Evolutionary conservation across 2,113 vertebrate genomes (phyloP).

Genomic region (Hipposideros armiger): DNA sequence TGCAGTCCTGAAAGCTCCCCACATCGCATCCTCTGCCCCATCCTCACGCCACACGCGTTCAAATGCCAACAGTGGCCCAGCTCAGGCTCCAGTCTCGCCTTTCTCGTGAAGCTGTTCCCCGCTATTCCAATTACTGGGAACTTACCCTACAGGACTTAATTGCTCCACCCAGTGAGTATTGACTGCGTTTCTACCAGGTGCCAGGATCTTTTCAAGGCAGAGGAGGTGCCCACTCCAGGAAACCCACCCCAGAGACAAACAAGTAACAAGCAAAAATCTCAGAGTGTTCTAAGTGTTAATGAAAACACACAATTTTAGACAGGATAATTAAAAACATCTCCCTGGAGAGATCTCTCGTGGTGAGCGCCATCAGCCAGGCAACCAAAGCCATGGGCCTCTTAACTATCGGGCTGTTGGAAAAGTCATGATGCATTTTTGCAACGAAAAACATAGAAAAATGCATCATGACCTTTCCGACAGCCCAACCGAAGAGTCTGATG

Average conservation of each 20-base stretch:
- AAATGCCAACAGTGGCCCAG: rapidly evolving
- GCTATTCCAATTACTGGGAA: rapidly evolving
- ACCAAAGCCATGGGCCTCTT: rapidly evolving
- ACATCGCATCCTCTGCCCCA: rapidly evolving
- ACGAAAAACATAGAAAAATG: too few relatives aligned
- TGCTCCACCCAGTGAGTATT: rapidly evolving
- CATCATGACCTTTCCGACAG: too few relatives aligned
- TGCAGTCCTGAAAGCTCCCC: neutral
- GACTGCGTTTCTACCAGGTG: too few relatives aligned
- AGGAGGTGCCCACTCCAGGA: neutral
- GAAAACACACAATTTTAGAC: rapidly evolving
- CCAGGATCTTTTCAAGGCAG: neutral
- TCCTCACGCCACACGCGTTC: rapidly evolving
- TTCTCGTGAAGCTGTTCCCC: rapidly evolving
- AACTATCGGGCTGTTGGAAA: too few relatives aligned
- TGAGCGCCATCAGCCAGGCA: neutral
- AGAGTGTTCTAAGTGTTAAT: rapidly evolving
- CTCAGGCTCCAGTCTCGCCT: neutral
- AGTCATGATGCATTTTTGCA: too few relatives aligned
- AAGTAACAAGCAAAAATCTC: neutral
- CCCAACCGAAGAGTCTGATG: neutral
- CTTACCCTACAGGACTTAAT: neutral
- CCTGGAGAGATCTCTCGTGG: rapidly evolving
- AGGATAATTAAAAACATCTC: neutral
- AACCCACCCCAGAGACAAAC: neutral